Evolutionary conservation across 2,113 vertebrate species (phyloP).

Genomic region (Eubucco bourcierii): DNA sequence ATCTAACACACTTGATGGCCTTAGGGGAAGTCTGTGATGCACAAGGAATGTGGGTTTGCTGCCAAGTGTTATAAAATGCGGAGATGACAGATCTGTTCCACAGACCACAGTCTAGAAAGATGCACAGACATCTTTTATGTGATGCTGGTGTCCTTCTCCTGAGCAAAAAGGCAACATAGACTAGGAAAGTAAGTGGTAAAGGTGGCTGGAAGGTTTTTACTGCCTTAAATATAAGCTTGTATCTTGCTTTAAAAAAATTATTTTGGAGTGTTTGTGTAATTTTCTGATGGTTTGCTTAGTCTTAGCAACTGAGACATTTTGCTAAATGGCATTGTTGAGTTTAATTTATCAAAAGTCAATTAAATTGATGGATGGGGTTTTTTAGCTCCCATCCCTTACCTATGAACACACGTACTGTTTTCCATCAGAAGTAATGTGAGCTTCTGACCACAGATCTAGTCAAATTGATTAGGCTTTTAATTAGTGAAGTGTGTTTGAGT

Average conservation of each 20-base stretch:
- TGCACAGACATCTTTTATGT: neutral
- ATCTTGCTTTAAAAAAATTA: neutral
- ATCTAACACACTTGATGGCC: neutral
- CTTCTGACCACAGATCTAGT: neutral
- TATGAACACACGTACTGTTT: neutral
- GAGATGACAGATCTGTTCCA: conserved; percentile 12
- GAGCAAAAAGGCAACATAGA: neutral
- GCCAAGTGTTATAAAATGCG: conserved; percentile 25
- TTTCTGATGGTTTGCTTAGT: neutral
- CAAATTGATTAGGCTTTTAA: conserved; percentile 7
- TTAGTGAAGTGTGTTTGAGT: neutral
- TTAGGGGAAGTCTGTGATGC: conserved; percentile 30
- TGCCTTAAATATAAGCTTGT: neutral
- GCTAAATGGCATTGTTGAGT: neutral
- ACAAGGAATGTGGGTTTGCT: conserved; percentile 40
- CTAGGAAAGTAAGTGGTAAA: neutral
- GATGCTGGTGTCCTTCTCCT: neutral
- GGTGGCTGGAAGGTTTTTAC: neutral
- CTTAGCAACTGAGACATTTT: neutral
- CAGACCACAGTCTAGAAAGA: neutral
- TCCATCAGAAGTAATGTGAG: neutral
- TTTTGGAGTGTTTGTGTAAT: neutral
- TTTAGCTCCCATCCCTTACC: neutral
- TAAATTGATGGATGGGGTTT: neutral
- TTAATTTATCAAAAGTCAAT: neutral